Evolutionary conservation across 2,113 vertebrate species (phyloP).

Genomic region (Ctenodactylus gundi): DNA sequence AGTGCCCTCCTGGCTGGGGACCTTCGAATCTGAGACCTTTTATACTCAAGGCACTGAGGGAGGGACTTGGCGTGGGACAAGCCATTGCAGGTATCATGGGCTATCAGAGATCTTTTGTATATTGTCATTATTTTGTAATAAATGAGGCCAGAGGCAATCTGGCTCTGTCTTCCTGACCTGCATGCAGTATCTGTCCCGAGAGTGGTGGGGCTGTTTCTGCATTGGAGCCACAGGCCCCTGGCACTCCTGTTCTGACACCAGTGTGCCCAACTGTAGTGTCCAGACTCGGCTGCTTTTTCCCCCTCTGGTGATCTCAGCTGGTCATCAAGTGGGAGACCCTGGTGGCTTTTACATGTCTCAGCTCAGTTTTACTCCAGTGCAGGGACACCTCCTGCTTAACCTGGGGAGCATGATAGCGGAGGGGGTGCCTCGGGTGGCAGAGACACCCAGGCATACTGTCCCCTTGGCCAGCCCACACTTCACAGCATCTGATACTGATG

Average conservation of each 20-base stretch:
- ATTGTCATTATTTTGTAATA: constrained; percentile 58
- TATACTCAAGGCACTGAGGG: fast-evolving
- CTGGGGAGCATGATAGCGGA: neutral
- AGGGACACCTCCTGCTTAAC: neutral
- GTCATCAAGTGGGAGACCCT: neutral
- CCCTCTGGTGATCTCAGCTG: neutral
- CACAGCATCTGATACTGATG: neutral
- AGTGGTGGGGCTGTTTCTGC: neutral
- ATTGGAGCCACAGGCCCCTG: fast-evolving
- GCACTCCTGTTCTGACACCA: neutral
- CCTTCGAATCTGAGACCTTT: constrained; percentile 79
- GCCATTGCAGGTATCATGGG: fast-evolving
- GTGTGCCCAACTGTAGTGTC: neutral
- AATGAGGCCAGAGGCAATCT: neutral
- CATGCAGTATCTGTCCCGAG: neutral
- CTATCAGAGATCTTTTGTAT: neutral
- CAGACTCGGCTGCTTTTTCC: neutral
- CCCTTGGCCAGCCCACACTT: neutral
- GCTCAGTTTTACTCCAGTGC: neutral
- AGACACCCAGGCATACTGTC: neutral
- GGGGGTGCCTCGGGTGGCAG: neutral
- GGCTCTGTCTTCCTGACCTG: neutral
- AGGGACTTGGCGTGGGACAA: neutral
- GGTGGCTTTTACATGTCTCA: neutral
- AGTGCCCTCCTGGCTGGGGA: constrained; percentile 83